Conservation (phyloP, 2,797 vertebrate species). For the Ataeniobius toweri region DNA sequence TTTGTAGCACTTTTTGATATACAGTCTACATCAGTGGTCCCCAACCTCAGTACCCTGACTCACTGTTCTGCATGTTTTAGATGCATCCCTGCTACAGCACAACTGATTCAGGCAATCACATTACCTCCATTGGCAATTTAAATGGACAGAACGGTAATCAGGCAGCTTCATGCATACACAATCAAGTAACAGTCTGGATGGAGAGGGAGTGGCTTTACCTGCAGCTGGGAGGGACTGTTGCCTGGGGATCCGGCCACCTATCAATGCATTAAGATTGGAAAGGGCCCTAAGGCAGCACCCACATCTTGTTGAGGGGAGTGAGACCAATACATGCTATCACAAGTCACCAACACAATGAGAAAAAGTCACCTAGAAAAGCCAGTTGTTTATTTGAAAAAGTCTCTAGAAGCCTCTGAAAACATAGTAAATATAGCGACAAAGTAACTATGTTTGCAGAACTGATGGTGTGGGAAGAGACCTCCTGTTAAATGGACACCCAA, state of each 20-base stretch:
- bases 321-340: not conserved
- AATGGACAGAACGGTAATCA: not conserved
- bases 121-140: not conserved
- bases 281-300: not conserved
- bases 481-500: not conserved
- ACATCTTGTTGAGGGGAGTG: not conserved
- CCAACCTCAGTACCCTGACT: not conserved
- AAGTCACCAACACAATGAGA: not conserved
- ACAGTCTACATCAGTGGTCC: not conserved
- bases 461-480: not conserved
- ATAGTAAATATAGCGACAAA: not conserved
- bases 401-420: not conserved
- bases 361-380: not conserved
- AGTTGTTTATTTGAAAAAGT: not conserved
- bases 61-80: not conserved
- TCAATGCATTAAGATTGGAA: not conserved
- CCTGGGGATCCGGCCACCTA: too few species aligned
- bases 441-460: not conserved
- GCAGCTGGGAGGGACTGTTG: not conserved
- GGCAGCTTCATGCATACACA: not conserved
- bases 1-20: not conserved
- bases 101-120: not conserved
- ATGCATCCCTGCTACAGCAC: not conserved
- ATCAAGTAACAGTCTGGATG: not conserved
- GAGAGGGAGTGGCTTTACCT: not conserved